Evolutionary conservation across 1,140 invertebrate genomes (phyloP), one percentile per base, ranked within the genome.

Genomic region (Lucilia sericata): DNA sequence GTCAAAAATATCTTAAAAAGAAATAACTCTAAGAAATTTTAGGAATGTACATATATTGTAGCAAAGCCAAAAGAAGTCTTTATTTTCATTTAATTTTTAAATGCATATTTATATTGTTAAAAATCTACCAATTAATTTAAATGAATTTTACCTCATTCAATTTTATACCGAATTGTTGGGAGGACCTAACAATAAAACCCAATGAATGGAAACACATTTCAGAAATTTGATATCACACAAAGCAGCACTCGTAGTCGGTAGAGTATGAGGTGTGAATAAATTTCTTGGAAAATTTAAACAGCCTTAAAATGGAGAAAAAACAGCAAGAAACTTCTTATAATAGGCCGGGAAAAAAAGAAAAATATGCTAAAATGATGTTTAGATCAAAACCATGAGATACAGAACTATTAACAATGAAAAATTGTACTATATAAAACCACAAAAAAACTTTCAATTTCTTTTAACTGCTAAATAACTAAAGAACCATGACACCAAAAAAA

Each of bases 211-310:
- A 60, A 60, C 14, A 7, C 14, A 70, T 21, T 70, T 70, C 65
- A 21, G 65, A 70, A 70, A 70, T 70, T 70, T 70, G 65, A 70
- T 70, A 70, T 12, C 65, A 70, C 14, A 60, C 17, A n/a, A 60
- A 60, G 19, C 65, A 70, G 5, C 8, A 65, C 2, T 7, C 60
- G n/a, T 30, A 65, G 17, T 9, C 60, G 8, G 25, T n/a, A 8
- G 19, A 70, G 21, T 9, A 25, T 25, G 19, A 70, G 65, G 21
- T 70, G 65, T 70, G 19, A 70, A 70, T 70, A 70, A 70, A 70
- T 70, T 55, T 55, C 51, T 55, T 17, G 51, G 51, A 55, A 55
- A 55, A 55, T 55, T 55, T 55, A 55, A 42, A 55, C 49, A 49
- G 49, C 49, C 49, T 49, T 49, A 49, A 49, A 49, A 49, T 0